Evolutionary conservation across 2,888 invertebrate genomes (phyloP).

Genomic region (Elegia similella): DNA sequence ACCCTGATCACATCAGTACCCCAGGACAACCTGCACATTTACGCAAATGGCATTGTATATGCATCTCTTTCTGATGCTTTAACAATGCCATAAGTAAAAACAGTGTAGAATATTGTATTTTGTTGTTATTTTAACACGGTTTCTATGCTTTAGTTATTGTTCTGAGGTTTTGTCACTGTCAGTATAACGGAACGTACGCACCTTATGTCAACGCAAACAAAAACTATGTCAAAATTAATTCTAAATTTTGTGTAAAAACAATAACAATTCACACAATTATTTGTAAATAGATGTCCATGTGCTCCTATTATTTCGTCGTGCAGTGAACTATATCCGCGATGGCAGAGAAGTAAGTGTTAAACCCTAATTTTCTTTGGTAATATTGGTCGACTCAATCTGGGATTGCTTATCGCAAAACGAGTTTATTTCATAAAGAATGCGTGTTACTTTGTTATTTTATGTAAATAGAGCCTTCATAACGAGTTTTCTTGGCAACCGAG

Average conservation of each 20-base stretch:
- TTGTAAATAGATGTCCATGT: slow-evolving; percentile 64
- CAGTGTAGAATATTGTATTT: no score
- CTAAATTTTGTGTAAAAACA: slow-evolving; percentile 74
- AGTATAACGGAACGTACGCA: slow-evolving; percentile 21
- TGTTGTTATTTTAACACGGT: no score
- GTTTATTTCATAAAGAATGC: slow-evolving; percentile 30
- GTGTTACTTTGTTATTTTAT: slow-evolving; percentile 8
- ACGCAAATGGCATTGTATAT: no score
- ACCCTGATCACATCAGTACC: no score
- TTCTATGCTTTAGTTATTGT: background rate
- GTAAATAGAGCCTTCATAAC: slow-evolving; percentile 11
- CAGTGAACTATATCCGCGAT: slow-evolving; percentile 51
- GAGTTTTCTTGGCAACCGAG: background rate
- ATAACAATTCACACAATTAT: slow-evolving; percentile 54
- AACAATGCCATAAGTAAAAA: no score
- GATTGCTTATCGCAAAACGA: slow-evolving; percentile 47
- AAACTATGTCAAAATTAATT: slow-evolving; percentile 74
- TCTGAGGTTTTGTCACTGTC: slow-evolving; percentile 1
- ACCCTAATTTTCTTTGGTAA: slow-evolving; percentile 29
- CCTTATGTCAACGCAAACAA: slow-evolving; percentile 77
- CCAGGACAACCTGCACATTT: no score
- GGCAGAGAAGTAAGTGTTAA: slow-evolving; percentile 71
- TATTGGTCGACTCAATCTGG: slow-evolving; percentile 44
- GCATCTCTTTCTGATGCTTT: no score
- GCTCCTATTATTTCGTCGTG: slow-evolving; percentile 48